Evolutionary conservation across 1,140 invertebrate genomes (phyloP).

Genomic region (Achatina immaculata): DNA sequence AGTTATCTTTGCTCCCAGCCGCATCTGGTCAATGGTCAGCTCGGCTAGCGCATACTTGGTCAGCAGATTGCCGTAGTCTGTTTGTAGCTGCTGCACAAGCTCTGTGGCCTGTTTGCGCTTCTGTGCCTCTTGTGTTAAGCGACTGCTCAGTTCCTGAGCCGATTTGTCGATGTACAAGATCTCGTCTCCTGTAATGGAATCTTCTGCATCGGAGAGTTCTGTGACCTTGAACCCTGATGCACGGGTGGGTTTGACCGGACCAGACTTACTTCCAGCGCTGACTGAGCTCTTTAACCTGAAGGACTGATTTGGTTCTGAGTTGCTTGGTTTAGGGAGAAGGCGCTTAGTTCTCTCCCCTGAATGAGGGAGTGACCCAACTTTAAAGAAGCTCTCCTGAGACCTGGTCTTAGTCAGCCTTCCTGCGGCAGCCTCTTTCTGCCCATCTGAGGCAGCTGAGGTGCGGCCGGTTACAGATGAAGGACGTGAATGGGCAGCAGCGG

Average conservation of each 20-base stretch:
- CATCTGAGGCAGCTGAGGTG: conserved; percentile 49
- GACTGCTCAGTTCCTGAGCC: conserved; percentile 55
- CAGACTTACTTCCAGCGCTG: conserved; percentile 48
- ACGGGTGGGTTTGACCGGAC: conserved; percentile 61
- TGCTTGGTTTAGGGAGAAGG: conserved; percentile 56
- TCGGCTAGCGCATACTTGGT: conserved; percentile 71
- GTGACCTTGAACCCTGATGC: conserved; percentile 54
- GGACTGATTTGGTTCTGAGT: conserved; percentile 47
- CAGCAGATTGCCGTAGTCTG: conserved; percentile 67
- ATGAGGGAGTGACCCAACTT: conserved; percentile 23
- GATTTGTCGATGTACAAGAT: conserved; percentile 42
- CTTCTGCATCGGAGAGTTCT: conserved; percentile 45
- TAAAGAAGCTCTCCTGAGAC: conserved; percentile 61
- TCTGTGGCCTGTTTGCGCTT: conserved; percentile 65
- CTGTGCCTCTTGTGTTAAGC: conserved; percentile 61
- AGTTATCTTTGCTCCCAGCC: conserved; percentile 65
- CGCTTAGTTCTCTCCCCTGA: conserved; percentile 43
- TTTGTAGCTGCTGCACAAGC: conserved; percentile 68
- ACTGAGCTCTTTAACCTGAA: conserved; percentile 58
- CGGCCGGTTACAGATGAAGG: conserved; percentile 59
- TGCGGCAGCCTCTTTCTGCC: conserved; percentile 29
- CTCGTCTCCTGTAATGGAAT: conserved; percentile 47
- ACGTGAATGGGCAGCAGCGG: conserved; percentile 32
- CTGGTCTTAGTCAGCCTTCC: conserved; percentile 49
- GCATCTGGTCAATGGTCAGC: conserved; percentile 70